Conservation (phyloP, 2,113 vertebrate species). For the Hydropotes inermis region DNA sequence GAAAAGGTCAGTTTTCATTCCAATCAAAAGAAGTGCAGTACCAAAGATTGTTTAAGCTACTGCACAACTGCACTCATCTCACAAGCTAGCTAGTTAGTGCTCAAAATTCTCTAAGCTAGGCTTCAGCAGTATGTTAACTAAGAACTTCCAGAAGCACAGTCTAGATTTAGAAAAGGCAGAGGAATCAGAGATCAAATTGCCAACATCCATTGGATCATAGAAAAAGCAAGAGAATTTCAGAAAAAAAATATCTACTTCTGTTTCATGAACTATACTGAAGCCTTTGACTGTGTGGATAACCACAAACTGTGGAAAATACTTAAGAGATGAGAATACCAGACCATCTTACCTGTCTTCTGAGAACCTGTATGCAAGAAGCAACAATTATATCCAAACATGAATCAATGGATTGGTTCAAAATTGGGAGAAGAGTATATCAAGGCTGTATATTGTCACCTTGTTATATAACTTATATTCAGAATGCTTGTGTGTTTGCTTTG, state of each 20-base stretch:
- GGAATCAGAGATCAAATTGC: not conserved
- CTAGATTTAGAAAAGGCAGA: not conserved
- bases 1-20: not conserved
- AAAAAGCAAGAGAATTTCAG: not conserved
- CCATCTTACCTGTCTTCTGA: not conserved
- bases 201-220: not conserved
- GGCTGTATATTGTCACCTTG: not conserved
- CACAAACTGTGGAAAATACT: not conserved
- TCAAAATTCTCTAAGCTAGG: not conserved
- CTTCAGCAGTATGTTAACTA: not conserved
- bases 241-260: not conserved
- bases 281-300: not conserved
- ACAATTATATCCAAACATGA: not conserved
- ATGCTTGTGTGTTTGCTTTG: not conserved
- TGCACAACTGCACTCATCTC: not conserved
- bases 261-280: not conserved
- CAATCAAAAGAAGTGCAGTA: not conserved
- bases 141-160: not conserved
- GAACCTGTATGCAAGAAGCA: not conserved
- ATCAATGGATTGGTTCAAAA: not conserved
- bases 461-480: not conserved
- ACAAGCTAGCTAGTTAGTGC: not conserved
- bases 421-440: not conserved
- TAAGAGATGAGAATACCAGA: not conserved
- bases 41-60: not conserved